Evolutionary conservation across 2,888 invertebrate genomes (phyloP), one percentile per base, ranked within the genome.

Genomic region (Teleiodes luculella): DNA sequence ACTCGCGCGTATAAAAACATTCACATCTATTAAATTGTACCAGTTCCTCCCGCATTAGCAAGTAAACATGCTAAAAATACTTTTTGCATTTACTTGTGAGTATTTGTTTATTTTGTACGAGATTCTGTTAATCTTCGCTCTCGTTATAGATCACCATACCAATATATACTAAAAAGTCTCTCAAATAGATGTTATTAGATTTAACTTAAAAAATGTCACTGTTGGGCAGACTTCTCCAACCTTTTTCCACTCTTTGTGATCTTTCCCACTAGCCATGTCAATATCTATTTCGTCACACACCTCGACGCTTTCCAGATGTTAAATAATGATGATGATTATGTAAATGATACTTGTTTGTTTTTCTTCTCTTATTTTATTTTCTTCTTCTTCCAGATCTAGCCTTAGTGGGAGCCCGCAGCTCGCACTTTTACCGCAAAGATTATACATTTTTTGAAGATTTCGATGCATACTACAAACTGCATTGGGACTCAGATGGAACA

Each of bases 391-490:
- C 33, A 43, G 43, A 1, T 11, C 7, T 41, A 16, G 10, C 43
- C 5, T 7, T 20, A 43, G 7, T 13, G n/a, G 13, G 28, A 28
- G 43, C 43, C 10, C 35, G 20, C 1, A 35, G 36, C 24, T 35
- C 13, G 0, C 37, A 64, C 11, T 78, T 78, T 52, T 78, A 66
- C 28, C 59, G 79, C 16, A 70, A 68, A 41, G 79, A 79, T 46
- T 79, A 78, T 45, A 70, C 63, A 0, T 79, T 74, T 45, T 28
- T 70, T 3, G 60, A 70, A 2, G 61, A 73, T 18, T 73, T 62
- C 18, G 70, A 79, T 36, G 76, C 76, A 0, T 76, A 70, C 49
- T 79, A 79, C 50, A 78, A 79, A 57, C 30, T 78, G 1, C 77
- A 78, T 31, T 71, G 63, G 66, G 71, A 68, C 31, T 1, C 24